Conservation (phyloP, 2,888 invertebrate genomes). For the Dynastes hyllus region DNA sequence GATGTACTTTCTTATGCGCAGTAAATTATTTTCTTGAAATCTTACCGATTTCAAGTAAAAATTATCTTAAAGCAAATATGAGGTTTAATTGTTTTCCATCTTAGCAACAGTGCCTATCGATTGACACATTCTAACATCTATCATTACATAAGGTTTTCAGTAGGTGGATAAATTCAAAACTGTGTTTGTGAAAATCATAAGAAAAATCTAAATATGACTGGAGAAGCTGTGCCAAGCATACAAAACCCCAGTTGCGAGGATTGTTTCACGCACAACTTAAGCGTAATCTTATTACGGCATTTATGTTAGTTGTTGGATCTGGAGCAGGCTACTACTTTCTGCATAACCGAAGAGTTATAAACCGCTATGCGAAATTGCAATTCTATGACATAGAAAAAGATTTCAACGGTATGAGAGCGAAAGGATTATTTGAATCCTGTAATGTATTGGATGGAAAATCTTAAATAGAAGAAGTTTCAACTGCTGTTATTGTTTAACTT, state of each 20-base stretch:
- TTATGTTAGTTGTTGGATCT: conserved; percentile 63
- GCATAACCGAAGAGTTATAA: conserved; percentile 73
- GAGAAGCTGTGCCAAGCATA: conserved; percentile 63
- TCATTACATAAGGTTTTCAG: conserved; percentile 41
- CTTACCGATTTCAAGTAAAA: too few relatives aligned
- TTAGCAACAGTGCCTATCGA: conserved; percentile 19
- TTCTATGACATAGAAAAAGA: conserved; percentile 77
- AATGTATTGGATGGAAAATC: conserved; percentile 4
- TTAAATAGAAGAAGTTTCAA: neutral
- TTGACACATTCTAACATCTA: conserved; percentile 36
- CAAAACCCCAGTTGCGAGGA: conserved; percentile 79
- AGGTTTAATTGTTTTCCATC: too few relatives aligned
- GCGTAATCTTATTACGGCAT: conserved; percentile 71
- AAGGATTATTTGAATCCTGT: conserved; percentile 77
- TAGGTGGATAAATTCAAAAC: neutral
- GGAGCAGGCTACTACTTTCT: conserved; percentile 70
- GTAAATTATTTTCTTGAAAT: too few relatives aligned
- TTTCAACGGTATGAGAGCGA: conserved; percentile 76
- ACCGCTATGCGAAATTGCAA: conserved; percentile 77
- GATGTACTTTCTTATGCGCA: too few relatives aligned
- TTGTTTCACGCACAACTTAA: conserved; percentile 76
- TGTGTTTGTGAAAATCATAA: conserved; percentile 9
- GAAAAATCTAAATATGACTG: conserved; percentile 58
- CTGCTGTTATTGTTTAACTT: too few relatives aligned
- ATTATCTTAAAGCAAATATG: too few relatives aligned